These are phyloP conservation scores for Sebastes glaucus DNA, from an alignment of 2,797 vertebrate species.

Conservation along the genomic window DNA sequence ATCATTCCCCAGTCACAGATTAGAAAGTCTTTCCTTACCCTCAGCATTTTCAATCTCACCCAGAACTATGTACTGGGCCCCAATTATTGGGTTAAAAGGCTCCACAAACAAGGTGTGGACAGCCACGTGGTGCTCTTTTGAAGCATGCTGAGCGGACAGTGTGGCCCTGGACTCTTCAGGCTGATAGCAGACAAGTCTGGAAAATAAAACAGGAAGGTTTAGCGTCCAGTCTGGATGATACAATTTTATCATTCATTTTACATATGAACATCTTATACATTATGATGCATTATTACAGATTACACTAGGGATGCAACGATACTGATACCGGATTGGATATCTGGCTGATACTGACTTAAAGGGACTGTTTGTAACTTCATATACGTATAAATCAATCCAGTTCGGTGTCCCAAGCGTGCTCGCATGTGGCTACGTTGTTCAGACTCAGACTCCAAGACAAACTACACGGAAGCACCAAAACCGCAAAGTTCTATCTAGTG, in stretches of 20 bases:
- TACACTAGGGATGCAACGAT: too few species aligned
- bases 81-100: slow-evolving; percentile 89
- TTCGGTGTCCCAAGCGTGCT: too few species aligned
- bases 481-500: too few species aligned
- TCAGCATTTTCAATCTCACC: slow-evolving; percentile 87
- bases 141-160: slow-evolving; percentile 80
- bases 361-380: too few species aligned
- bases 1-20: not conserved
- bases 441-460: too few species aligned
- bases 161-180: slow-evolving; percentile 82
- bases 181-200: slow-evolving; percentile 86
- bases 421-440: too few species aligned
- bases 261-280: not conserved
- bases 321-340: too few species aligned
- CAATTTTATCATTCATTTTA: not conserved
- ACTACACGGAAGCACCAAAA: too few species aligned
- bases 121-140: slow-evolving; percentile 79
- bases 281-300: not conserved
- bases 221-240: not conserved
- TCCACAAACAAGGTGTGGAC: slow-evolving; percentile 90
- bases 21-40: slow-evolving; percentile 78
- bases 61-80: slow-evolving; percentile 88
- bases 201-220: slow-evolving; percentile 6
- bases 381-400: too few species aligned
- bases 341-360: too few species aligned